Evolutionary conservation across 2,888 invertebrate genomes (phyloP), one percentile per base, ranked within the genome.

Genomic region (Lithophane socia): DNA sequence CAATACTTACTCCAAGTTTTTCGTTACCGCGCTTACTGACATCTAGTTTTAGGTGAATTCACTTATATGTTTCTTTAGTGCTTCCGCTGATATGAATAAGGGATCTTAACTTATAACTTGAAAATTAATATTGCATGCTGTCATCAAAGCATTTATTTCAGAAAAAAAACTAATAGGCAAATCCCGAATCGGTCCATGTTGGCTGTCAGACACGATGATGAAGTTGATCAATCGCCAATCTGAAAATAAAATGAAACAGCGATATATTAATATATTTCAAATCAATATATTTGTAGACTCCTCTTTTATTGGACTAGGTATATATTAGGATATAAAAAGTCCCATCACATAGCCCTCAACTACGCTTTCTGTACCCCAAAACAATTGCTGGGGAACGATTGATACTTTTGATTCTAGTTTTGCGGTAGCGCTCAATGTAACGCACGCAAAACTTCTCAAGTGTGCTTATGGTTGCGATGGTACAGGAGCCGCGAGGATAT

Each of bases 141-240:
- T 80, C 10, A 29, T 74, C 47, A 82, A 77, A 37, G 49, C 56
- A 67, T 71, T 37, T 63, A 84, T 71, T 71, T 63, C 1, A 67
- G 37, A 44, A 66, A 44, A 44, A 61, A 69, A 65, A 47, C 3
- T 9, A 12, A 0, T 64, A 47, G 3, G 8, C 18, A 8, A 56
- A 52, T 58, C 3, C 1, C 13, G 24, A 44, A 47, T 44, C 5
- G 16, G n/a, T 47, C 44, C 44, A 12, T 56, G 24, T 37, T 54
- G 3, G 4, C 3, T 58, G 4, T 58, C 52, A 78, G 1, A 8
- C 24, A 7, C 21, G 13, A 54, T n/a, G n/a, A n/a, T n/a, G n/a
- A 60, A 61, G 18, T 7, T 61, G 21, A 44, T 80, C 37, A 84
- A 18, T 80, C 80, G 47, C 24, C 66, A 2, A 84, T 58, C 80